Evolutionary conservation across 2,888 invertebrate species (phyloP), one percentile per base, ranked within the genome.

Genomic region (Lithophane leautieri): DNA sequence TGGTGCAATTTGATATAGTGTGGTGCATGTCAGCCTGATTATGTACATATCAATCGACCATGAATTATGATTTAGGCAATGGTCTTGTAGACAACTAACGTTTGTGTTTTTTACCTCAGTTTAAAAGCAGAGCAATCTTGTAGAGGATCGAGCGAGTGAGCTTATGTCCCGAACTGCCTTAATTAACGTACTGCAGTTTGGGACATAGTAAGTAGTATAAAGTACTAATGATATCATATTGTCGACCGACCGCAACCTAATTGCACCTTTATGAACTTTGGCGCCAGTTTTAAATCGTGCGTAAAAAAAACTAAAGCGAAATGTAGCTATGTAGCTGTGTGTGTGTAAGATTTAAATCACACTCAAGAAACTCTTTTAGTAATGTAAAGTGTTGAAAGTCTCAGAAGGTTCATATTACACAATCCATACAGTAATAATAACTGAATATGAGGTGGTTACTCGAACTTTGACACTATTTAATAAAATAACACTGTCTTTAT

Each of bases 401-500:
- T 70, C 80, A 76, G 70, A 83, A 83, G 82, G 71, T 78, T 88
- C 87, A 82, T 79, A 81, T 89, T 88, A 85, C 88, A 83, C 73
- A 78, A 83, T 85, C 81, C 81, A 80, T 76, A 76, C 73, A 87
- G 82, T 90, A 90, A 91, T 90, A 91, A 91, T 90, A 91, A 84
- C 82, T 81, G 86, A 85, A 88, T 87, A 85, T 83, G 81, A 86
- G 83, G 87, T 90, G 89, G 89, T 91, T 88, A 91, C 91, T 92
- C 91, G 89, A 91, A 93, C 93, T 92, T 93, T 92, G 91, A 91
- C 94, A 93, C 92, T 91, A 91, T 94, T 94, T 93, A 93, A 94
- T 93, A 93, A 92, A 93, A 93, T 91, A 92, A 91, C 90, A 93
- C 91, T 94, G 93, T 94, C 93, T 95, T 93, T 92, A 90, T 89